Evolutionary conservation across 2,888 invertebrate genomes (phyloP), one percentile per base, ranked within the genome.

Genomic region (Liopterus haemorrhoidalis): DNA sequence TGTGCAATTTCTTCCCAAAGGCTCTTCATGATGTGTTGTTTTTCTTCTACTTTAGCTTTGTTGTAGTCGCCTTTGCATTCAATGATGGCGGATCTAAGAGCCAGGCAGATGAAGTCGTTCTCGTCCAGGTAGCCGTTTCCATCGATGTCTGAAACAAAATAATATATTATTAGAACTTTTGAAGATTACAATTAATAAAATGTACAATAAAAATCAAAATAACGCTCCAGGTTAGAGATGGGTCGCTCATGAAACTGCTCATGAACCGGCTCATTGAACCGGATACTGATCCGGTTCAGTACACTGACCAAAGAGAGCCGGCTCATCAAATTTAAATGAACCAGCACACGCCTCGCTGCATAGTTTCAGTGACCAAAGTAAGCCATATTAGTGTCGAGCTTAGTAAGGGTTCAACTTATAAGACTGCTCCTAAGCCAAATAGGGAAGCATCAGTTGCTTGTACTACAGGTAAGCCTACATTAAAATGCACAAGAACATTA

Each of bases 1-100:
- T 86, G 84, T 0, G 88, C 81, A 54, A 89, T 85, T 72, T 89
- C 88, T 59, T 86, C 85, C 88, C 88, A 89, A 15, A 88, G 73
- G 57, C 85, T 84, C 41, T 79, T 70, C 88, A 88, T 88, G 53
- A 88, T 76, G 65, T 86, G 85, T 65, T 85, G 81, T 69, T 87
- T 85, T 65, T 85, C 85, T 60, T 82, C 81, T 47, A 86, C 74
- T 15, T 81, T 75, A 3, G 74, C 73, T 41, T 76, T 66, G 61
- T 79, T 83, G 68, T 85, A 87, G 61, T 85, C 84, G 16, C 88
- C 88, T 59, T 86, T 86, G 54, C 87, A 86, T 61, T 88, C 88
- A 43, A 88, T 77, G 35, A 88, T 76, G 50, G 87, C 87, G 48
- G 85, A 84, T 54, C 86, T 75, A 12, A 89, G 70, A 4, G 88